Conservation (phyloP, 2,797 vertebrate genomes). For the Austrolebias charrua region DNA sequence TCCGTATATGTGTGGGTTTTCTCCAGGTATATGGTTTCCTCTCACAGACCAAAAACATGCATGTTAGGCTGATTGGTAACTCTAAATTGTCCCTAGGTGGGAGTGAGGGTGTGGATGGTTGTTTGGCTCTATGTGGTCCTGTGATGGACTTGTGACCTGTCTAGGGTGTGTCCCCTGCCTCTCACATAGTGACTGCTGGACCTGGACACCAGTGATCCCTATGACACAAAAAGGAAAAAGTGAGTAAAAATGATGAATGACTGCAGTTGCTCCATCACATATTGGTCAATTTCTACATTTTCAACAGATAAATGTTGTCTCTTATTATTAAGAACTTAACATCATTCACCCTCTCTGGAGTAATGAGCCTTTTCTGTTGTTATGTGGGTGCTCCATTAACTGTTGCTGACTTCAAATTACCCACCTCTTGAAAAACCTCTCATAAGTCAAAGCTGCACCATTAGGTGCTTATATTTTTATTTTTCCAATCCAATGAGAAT, state of each 20-base stretch:
- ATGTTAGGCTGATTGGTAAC: too few species aligned
- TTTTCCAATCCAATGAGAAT: constrained; percentile 6
- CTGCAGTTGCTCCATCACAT: constrained; percentile 13
- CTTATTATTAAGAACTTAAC: constrained; percentile 28
- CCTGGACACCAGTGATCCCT: too few species aligned
- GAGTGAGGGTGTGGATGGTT: too few species aligned
- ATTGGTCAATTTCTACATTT: constrained; percentile 21
- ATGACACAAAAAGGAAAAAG: too few species aligned
- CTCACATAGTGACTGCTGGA: too few species aligned
- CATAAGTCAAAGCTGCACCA: constrained; percentile 25
- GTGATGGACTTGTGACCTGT: too few species aligned
- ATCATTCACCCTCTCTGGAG: constrained; percentile 15
- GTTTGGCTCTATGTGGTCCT: too few species aligned
- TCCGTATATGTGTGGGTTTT: too few species aligned
- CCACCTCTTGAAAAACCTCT: constrained; percentile 18
- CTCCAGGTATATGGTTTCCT: too few species aligned
- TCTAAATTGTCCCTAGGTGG: too few species aligned
- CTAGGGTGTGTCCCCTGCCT: too few species aligned
- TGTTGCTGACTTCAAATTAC: constrained; percentile 38
- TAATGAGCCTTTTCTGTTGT: constrained; percentile 30
- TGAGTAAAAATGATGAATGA: background rate
- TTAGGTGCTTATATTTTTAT: constrained; percentile 11
- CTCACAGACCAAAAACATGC: too few species aligned
- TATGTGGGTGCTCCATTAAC: constrained; percentile 17
- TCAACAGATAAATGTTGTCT: constrained; percentile 3